phyloP scores from a whole-genome alignment of 92 coral and sea anemone genomes.

The Phenganax marumi region DNA sequence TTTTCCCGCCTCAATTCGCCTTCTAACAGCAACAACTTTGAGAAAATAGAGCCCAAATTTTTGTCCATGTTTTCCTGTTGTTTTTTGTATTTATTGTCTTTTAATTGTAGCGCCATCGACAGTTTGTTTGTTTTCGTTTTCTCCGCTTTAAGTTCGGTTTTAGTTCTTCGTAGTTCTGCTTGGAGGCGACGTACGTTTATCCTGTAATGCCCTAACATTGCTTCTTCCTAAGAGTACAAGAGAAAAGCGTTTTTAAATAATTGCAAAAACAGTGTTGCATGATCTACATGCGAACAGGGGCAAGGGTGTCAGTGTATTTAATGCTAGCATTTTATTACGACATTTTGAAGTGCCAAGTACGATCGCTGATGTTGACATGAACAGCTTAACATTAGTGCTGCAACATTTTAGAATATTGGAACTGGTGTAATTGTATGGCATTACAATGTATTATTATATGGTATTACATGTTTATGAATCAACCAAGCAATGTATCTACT shows the following conservation, averaged over 20 bases:
- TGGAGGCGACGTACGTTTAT: conserved; percentile 18
- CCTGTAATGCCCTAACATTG: background rate
- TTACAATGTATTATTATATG: no score
- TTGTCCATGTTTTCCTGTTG: conserved; percentile 28
- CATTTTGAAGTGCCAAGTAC: no score
- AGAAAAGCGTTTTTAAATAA: background rate
- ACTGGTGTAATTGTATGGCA: no score
- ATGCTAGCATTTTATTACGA: no score
- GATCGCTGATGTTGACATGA: no score
- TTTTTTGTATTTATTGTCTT: conserved; percentile 35
- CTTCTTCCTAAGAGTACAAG: conserved; percentile 15
- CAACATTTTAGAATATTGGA: no score
- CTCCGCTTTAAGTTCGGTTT: conserved; percentile 29
- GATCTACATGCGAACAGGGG: no score
- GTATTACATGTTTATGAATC: no score
- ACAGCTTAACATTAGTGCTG: no score
- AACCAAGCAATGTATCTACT: no score
- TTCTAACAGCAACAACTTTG: conserved; percentile 29
- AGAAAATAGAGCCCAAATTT: background rate
- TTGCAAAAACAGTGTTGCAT: background rate
- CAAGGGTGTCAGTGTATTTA: no score
- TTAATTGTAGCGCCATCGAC: conserved; percentile 29
- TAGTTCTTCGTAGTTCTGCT: conserved; percentile 27
- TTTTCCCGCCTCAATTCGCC: conserved; percentile 37
- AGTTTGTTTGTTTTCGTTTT: conserved; percentile 22